Evolutionary conservation across 2,113 vertebrate species (phyloP).

Genomic region (Peucedramus taeniatus): DNA sequence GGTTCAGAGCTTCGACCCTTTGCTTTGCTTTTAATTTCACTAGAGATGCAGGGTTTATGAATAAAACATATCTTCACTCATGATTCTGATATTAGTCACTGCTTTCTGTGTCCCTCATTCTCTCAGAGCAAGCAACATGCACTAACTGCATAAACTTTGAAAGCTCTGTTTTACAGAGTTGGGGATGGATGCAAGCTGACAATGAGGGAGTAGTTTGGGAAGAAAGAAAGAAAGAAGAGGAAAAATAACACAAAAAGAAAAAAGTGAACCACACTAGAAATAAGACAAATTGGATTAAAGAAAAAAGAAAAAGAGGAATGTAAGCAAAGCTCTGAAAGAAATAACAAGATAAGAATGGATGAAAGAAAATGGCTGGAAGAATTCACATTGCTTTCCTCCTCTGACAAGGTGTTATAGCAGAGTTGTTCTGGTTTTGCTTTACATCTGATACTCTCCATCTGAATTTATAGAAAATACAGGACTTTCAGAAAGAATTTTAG

Average conservation of each 20-base stretch:
- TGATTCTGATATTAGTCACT: conserved; percentile 78
- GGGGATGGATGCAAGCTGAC: not conserved
- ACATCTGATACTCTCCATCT: not conserved
- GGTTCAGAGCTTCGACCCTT: conserved; percentile 79
- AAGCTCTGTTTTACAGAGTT: conserved; percentile 18
- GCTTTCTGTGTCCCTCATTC: conserved; percentile 66
- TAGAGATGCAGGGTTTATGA: conserved; percentile 79
- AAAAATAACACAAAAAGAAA: not conserved
- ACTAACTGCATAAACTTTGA: conserved; percentile 37
- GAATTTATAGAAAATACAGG: not conserved
- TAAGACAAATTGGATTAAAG: not conserved
- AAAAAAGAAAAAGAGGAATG: not conserved
- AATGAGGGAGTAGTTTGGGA: not conserved
- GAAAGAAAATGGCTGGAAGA: not conserved
- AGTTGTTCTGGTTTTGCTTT: not conserved
- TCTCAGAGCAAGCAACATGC: conserved; percentile 49
- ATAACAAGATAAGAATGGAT: not conserved
- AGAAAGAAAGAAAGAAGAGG: not conserved
- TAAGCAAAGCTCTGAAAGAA: not conserved
- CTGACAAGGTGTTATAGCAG: not conserved
- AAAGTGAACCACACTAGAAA: not conserved
- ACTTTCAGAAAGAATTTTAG: not conserved
- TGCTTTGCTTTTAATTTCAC: conserved; percentile 86
- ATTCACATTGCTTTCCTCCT: not conserved
- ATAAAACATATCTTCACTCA: conserved; percentile 80